Base-by-base conservation (phyloP, 2,113 vertebrate species). In the Noctilio leporinus region DNA sequence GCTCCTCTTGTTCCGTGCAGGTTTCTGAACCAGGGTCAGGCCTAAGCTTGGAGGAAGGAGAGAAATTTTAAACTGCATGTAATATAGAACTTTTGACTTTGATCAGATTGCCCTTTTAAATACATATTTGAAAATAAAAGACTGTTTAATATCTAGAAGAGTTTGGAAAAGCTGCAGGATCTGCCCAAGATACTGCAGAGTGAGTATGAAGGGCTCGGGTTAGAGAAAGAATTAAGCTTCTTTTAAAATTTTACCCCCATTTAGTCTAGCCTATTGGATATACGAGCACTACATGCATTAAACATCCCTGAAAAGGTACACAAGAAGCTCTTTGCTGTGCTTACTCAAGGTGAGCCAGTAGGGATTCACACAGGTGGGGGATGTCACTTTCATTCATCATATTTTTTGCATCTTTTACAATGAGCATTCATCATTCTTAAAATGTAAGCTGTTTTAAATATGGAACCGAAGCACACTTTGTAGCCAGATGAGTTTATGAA, bases 41-140 rank as follows among this genome's bases (percentile, higher is more conserved):
- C 22, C 57, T 78, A 64, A 20, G 8, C 49, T 70, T 19, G 17
- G 45, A 19, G 49, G 28, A 72, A 86, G 59, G n/a, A 15, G 3
- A 77, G 43, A 85, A 43, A 24, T 57, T 57, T 33, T 85, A 77
- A 93, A 55, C 10, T 40, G 53, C 43, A 77, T 53, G 0, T 87
- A n/a, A 70, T 69, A 92, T 85, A 51, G 26, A 92, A 70, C 28
- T 88, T 86, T 85, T 55, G 30, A 76, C 88, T 91, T 85, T 69
- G 26, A 85, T 69, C 51, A 76, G 28, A 65, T 4, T 83, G 47
- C 70, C 33, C 59, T 87, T 95, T 80, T 24, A 83, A 86, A 70
- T 35, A n/a, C n/a, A n/a, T 40, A 47, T 55, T 70, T 43, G 11
- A 72, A 59, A 55, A 65, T n/a, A 65, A 93, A 45, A 64, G 72